Evolutionary conservation across 2,797 vertebrate genomes (phyloP), one percentile per base, ranked within the genome.

Genomic region (Brotogeris chrysoptera): DNA sequence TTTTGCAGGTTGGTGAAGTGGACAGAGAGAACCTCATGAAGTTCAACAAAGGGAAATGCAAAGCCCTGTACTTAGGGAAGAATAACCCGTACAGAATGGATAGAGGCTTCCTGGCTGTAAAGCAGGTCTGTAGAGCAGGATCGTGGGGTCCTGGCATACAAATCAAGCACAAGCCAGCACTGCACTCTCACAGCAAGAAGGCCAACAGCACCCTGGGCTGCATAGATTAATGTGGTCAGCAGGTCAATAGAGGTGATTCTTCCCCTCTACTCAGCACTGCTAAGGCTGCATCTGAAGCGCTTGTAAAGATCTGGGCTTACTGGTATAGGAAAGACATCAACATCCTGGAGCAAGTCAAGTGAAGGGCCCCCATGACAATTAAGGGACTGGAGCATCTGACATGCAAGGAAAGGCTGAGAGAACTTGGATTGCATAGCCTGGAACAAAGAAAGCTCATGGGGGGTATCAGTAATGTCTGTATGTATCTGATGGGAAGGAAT

Each of bases 321-420:
- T 63, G 19, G 18, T 25, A 2, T 4, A 19, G 20, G 64, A 73
- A 39, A 24, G 63, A 32, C 14, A 6, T 20, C 38, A 19, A 16
- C 34, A 52, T 64, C 16, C 65, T 53, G 70, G 28, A 60, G 20
- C 21, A 78, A 85, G 50, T 25, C 36, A 47, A 34, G 10, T 28
- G 66, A 80, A 41, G 23, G 41, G 23, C 17, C 18, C 3, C 5
- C 34, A 4, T 60, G 1, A n/a, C 1, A 0, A 14, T 32, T 38
- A 34, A 79, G 52, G 57, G 27, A 24, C 36, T 34, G 41, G 38
- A 86, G 52, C 47, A 63, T 52, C n/a, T 74, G 63, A 65, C 0
- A 0, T 36, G 23, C 16, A 36, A 73, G 28, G 20, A 65, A 21
- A 46, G 36, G 10, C 50, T 79, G 61, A 52, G 60, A 49, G 30